phyloP scores from a whole-genome alignment of 2,888 invertebrate genomes.

The Notocelia uddmanniana region DNA sequence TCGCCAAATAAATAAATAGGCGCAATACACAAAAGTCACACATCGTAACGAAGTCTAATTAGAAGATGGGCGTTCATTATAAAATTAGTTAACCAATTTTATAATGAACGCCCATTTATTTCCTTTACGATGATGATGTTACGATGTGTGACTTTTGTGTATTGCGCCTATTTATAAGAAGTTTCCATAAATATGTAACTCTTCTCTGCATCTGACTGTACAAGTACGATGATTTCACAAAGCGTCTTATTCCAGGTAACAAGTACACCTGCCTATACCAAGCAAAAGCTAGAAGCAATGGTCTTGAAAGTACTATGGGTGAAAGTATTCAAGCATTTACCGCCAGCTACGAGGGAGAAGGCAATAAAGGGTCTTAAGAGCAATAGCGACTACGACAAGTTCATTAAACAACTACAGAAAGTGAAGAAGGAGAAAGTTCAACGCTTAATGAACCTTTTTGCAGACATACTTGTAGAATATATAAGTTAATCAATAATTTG shows the following conservation, averaged over 20 bases:
- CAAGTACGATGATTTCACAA: constrained; percentile 29
- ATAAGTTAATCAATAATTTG: constrained; percentile 56
- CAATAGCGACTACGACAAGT: constrained; percentile 67
- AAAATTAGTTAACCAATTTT: too few species aligned
- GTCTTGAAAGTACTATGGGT: constrained; percentile 74
- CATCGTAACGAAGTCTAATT: too few species aligned
- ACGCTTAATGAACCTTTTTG: constrained; percentile 63
- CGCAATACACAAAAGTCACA: too few species aligned
- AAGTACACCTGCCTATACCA: constrained; percentile 56
- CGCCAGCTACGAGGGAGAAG: constrained; percentile 64
- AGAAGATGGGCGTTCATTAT: too few species aligned
- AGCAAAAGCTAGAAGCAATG: constrained; percentile 73
- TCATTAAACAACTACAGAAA: constrained; percentile 63
- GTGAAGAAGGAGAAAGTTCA: constrained; percentile 68
- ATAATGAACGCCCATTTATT: too few species aligned
- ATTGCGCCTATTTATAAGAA: too few species aligned
- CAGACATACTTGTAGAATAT: constrained; percentile 69
- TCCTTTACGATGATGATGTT: too few species aligned
- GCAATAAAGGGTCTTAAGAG: constrained; percentile 67
- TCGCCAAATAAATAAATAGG: too few species aligned
- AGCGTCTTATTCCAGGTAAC: constrained; percentile 58
- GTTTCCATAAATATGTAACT: too few species aligned
- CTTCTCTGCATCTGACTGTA: too few species aligned
- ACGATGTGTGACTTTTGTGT: too few species aligned
- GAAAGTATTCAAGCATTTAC: constrained; percentile 67